Evolutionary conservation across 1,140 invertebrate species (phyloP).

Genomic region (Drosophila nigrodunni): DNA sequence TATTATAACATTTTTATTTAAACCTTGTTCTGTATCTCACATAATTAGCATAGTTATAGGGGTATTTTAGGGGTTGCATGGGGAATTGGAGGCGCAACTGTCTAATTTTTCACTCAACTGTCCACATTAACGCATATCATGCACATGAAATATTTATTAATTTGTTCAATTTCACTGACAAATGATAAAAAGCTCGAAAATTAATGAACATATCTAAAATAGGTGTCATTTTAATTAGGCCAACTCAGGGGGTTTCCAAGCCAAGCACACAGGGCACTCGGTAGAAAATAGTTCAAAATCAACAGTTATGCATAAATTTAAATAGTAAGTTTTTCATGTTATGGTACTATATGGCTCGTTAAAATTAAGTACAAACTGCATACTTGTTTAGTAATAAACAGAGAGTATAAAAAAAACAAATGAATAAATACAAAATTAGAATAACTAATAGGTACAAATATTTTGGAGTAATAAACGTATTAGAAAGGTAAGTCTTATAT

Average conservation of each 20-base stretch:
- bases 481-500: too few relatives aligned
- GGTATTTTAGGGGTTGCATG: conserved; percentile 43
- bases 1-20: conserved; percentile 83
- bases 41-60: conserved; percentile 78
- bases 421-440: background rate
- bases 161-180: conserved; percentile 78
- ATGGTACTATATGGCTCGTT: conserved; percentile 28
- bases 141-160: conserved; percentile 75
- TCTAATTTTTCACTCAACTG: conserved; percentile 81
- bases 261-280: background rate
- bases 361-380: conserved; percentile 2
- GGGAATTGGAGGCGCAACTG: conserved; percentile 47
- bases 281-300: conserved; percentile 3
- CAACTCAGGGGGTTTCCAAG: conserved; percentile 37
- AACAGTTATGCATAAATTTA: conserved; percentile 43
- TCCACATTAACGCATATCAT: conserved; percentile 66
- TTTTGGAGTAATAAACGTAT: background rate
- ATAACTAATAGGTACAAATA: background rate
- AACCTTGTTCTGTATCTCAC: conserved; percentile 58
- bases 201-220: conserved; percentile 54
- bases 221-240: conserved; percentile 79
- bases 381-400: conserved; percentile 2
- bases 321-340: conserved; percentile 15
- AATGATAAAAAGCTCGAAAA: conserved; percentile 81
- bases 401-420: background rate